Conservation (phyloP, 1,140 invertebrate species). For the Heliothis subflexa region DNA sequence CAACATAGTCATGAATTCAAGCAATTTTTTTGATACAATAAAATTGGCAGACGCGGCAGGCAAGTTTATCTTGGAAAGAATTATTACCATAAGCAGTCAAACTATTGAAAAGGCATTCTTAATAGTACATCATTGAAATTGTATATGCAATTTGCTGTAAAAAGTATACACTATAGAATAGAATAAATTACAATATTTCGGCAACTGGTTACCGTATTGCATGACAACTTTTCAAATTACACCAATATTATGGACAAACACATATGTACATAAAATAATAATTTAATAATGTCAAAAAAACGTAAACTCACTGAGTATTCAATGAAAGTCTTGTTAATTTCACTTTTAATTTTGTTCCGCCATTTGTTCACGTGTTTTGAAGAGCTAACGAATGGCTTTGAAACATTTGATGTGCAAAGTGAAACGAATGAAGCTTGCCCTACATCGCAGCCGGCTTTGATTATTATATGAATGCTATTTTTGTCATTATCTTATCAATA, state of each 20-base stretch:
- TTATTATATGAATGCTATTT: conserved; percentile 3
- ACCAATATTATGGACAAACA: neutral
- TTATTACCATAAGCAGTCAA: neutral
- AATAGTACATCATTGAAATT: neutral
- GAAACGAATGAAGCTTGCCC: conserved; percentile 52
- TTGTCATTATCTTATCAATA: conserved; percentile 11
- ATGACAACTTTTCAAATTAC: neutral
- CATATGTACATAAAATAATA: neutral
- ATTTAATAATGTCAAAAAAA: neutral
- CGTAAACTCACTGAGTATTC: conserved; percentile 58
- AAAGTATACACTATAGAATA: too few relatives aligned
- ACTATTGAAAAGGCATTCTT: neutral
- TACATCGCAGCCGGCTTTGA: conserved; percentile 26
- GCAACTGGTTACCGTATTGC: neutral
- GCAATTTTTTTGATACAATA: neutral
- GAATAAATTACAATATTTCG: too few relatives aligned
- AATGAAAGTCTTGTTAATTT: conserved; percentile 54
- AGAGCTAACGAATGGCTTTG: conserved; percentile 30
- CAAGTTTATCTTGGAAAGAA: conserved; percentile 22
- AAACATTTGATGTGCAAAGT: conserved; percentile 45
- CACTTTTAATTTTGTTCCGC: neutral
- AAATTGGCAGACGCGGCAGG: conserved; percentile 36
- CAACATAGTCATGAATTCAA: conserved; percentile 49
- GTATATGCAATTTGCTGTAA: too few relatives aligned
- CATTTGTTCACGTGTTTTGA: neutral